Evolutionary conservation across 92 coral and sea anemone species (phyloP).

Genomic region (Parazoanthus darwini): DNA sequence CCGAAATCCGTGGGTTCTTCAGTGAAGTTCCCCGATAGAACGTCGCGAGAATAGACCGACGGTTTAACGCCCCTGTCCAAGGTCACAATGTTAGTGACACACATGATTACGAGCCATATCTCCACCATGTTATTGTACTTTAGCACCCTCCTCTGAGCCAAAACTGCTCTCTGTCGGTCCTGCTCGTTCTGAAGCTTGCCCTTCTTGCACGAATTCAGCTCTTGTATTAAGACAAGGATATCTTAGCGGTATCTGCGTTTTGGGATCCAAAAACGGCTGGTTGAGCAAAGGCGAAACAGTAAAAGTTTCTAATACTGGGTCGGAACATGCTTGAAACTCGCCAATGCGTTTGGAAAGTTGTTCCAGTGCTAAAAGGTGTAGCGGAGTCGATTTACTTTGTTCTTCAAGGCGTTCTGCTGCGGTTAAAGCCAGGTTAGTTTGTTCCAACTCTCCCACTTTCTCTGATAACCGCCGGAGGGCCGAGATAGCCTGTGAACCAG

Average conservation of each 20-base stretch:
- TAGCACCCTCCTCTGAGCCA: neutral
- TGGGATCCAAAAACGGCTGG: neutral
- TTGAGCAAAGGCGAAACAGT: neutral
- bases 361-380: conserved; percentile 53
- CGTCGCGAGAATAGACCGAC: too few species aligned
- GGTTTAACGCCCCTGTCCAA: too few species aligned
- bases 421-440: too few species aligned
- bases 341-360: conserved; percentile 57
- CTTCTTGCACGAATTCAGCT: neutral
- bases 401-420: neutral
- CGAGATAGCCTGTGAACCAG: conserved; percentile 71
- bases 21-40: too few species aligned
- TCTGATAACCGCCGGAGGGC: conserved; percentile 68
- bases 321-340: conserved; percentile 19
- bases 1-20: too few species aligned
- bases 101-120: too few species aligned
- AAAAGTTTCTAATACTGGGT: neutral
- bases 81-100: too few species aligned
- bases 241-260: conserved; percentile 25
- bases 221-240: conserved; percentile 15
- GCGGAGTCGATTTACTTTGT: neutral
- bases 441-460: conserved; percentile 47
- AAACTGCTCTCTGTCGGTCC: neutral
- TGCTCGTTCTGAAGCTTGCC: neutral
- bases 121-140: too few species aligned